These are phyloP conservation scores for Hystrix brachyura DNA, from an alignment of 2,113 vertebrate species.

Conservation along the genomic window DNA sequence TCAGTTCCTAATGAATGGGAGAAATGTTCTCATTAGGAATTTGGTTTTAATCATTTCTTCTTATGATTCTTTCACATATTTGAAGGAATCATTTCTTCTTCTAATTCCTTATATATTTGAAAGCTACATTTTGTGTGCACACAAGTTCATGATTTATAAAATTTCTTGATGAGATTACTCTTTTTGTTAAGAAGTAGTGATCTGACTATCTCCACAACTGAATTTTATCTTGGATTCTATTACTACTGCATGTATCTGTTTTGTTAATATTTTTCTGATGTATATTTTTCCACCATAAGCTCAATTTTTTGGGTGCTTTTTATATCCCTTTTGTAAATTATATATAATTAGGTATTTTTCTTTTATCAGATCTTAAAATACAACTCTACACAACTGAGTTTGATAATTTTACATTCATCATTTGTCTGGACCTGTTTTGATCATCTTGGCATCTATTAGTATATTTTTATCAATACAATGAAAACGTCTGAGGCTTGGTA, in stretches of 20 bases:
- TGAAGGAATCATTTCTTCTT: neutral
- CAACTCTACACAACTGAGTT: neutral
- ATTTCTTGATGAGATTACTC: neutral
- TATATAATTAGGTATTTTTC: neutral
- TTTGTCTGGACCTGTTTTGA: neutral
- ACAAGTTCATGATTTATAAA: neutral
- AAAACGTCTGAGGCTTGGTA: neutral
- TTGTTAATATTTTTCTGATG: neutral
- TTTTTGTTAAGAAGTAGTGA: neutral
- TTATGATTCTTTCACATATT: neutral
- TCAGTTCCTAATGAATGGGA: neutral
- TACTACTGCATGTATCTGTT: neutral
- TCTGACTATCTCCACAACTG: neutral
- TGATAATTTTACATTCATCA: constrained; percentile 29
- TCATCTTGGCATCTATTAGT: neutral
- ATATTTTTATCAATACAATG: neutral
- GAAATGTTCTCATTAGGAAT: neutral
- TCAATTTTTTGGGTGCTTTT: neutral
- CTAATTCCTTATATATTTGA: constrained; percentile 30
- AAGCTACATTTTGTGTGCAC: neutral
- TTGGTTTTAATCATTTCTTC: constrained; percentile 28
- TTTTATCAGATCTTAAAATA: constrained; percentile 1
- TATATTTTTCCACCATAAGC: neutral
- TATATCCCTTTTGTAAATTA: neutral
- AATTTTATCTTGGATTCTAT: neutral